Evolutionary conservation across 2,113 vertebrate genomes (phyloP).

Genomic region (Podarcis cretensis): DNA sequence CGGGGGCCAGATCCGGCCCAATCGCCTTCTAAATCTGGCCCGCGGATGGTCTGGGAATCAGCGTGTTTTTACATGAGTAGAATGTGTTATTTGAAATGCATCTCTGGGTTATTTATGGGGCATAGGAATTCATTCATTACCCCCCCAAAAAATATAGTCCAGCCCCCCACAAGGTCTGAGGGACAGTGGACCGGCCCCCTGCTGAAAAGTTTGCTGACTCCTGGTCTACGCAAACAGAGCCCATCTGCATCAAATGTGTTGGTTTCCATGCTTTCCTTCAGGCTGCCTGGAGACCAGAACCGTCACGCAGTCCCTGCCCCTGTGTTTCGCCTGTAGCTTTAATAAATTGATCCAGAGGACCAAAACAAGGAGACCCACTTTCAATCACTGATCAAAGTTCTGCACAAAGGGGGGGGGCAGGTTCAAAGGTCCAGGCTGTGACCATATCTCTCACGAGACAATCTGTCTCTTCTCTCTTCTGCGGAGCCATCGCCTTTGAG

Average conservation of each 20-base stretch:
- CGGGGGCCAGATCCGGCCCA: too few relatives aligned
- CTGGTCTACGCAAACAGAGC: neutral
- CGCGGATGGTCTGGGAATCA: too few relatives aligned
- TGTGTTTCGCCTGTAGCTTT: neutral
- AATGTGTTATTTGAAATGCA: too few relatives aligned
- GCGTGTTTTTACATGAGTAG: too few relatives aligned
- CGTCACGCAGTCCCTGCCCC: too few relatives aligned
- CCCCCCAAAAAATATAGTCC: too few relatives aligned
- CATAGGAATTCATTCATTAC: too few relatives aligned
- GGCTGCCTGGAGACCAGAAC: neutral
- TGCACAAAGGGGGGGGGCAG: neutral
- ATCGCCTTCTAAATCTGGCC: too few relatives aligned
- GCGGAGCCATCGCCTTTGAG: neutral
- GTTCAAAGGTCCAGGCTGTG: neutral
- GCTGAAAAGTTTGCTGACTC: too few relatives aligned
- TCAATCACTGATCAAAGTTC: conserved; percentile 17
- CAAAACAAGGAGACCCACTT: neutral
- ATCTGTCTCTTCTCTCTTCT: neutral
- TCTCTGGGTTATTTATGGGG: too few relatives aligned
- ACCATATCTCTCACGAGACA: neutral
- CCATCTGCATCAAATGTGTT: neutral
- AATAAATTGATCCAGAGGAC: neutral
- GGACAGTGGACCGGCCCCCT: too few relatives aligned
- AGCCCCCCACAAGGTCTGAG: too few relatives aligned
- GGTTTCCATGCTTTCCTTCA: neutral